Base-by-base conservation (phyloP, 2,113 vertebrate genomes). In the Numenius arquata region DNA sequence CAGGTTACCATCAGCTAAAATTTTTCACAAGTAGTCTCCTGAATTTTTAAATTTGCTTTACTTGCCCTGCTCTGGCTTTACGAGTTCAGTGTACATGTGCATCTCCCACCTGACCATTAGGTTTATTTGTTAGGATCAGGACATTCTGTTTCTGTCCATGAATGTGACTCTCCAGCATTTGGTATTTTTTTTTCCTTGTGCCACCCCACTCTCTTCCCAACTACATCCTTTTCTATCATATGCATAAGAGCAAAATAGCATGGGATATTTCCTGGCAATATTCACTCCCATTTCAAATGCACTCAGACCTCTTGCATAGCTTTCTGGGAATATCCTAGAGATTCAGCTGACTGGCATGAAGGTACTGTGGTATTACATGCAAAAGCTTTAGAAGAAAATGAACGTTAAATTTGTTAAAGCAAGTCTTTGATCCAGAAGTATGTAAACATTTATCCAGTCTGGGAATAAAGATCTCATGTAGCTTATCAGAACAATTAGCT, bases 401-500 rank as follows among this genome's bases (percentile, higher is more conserved):
- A 86, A 76, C 41, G 34, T 32, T 74, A 66, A 67, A 70, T 83
- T 91, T 93, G 8, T 68, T 90, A 93, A 94, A 73, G 50, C 30
- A 75, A 65, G 20, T 72, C 40, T 78, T 90, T 93, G 20, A 89
- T 88, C 38, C 29, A 83, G n/a, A 89, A 91, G 45, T 62, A 45
- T 70, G 63, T 74, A 88, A 91, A 70, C 30, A 40, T 70, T 88
- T 71, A 85, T 62, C 62, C 53, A 86, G 25, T 38, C 38, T 85
- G 90, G n/a, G 55, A 92, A 86, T 86, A 92, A 88, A 88, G 38
- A 80, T 67, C 85, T 76, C 9, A 5, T 32, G 50, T 77, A 89
- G 47, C 18, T 88, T 93, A 70, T 91, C 36, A 66, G 85, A 82
- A 85, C 77, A 85, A 88, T 90, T 91, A 95, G 17, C 38, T 83